Percentiles rank a stretch among this genome's conserved stretches.
phyloP scores from a whole-genome alignment of 92 coral and sea anemone species.

The Scolanthus callimorphus region DNA sequence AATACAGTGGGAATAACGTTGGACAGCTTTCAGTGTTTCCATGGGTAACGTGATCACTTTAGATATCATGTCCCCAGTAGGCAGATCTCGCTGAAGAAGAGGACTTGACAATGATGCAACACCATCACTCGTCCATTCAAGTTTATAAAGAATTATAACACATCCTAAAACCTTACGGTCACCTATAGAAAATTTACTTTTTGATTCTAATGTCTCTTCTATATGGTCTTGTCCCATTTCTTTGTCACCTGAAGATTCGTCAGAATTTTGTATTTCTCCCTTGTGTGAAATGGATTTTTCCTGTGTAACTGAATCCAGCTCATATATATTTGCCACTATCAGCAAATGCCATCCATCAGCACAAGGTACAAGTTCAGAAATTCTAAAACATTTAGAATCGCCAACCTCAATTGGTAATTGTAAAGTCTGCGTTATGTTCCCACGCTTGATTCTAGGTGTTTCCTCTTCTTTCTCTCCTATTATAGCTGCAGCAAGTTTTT shows the following conservation, averaged over 20 bases:
- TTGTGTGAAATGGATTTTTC: neutral
- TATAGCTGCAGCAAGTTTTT: slow-evolving; percentile 78
- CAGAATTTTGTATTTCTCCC: neutral
- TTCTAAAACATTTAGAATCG: slow-evolving; percentile 11
- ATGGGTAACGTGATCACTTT: slow-evolving; percentile 30
- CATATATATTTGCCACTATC: slow-evolving; percentile 29
- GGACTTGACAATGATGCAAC: slow-evolving; percentile 17
- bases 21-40: slow-evolving; percentile 17
- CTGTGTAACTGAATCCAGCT: too few relatives aligned
- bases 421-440: slow-evolving; percentile 69
- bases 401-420: slow-evolving; percentile 37
- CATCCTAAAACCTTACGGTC: slow-evolving; percentile 2
- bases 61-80: slow-evolving; percentile 12
- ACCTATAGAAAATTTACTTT: neutral
- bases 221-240: too few relatives aligned
- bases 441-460: slow-evolving; percentile 27
- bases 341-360: slow-evolving; percentile 76
- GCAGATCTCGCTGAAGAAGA: slow-evolving; percentile 6
- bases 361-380: slow-evolving; percentile 81
- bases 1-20: neutral
- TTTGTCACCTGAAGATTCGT: neutral
- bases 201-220: neutral
- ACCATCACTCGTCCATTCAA: slow-evolving; percentile 12
- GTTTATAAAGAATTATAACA: slow-evolving; percentile 23
- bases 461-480: slow-evolving; percentile 44